phyloP scores from a whole-genome alignment of 2,797 vertebrate species.

The Coccyzus lansbergi region DNA sequence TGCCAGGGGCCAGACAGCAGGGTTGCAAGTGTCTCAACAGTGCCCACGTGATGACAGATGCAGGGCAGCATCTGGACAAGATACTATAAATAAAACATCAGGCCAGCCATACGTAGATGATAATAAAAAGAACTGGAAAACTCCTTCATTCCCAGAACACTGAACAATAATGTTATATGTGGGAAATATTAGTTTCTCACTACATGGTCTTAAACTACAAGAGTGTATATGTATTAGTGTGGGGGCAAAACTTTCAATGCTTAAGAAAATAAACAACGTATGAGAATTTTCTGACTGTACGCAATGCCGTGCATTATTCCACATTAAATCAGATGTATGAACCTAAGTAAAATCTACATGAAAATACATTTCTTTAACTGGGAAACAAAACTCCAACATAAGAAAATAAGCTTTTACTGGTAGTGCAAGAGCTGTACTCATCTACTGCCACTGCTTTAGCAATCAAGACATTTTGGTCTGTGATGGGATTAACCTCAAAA shows the following conservation, averaged over 20 bases:
- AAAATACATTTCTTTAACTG: neutral
- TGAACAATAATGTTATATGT: neutral
- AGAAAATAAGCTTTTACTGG: neutral
- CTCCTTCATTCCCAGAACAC: neutral
- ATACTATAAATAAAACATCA: neutral
- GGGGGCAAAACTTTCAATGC: neutral
- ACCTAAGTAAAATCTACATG: neutral
- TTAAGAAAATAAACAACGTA: neutral
- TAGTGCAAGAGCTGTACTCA: neutral
- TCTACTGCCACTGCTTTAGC: neutral
- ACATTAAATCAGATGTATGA: neutral
- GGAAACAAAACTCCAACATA: neutral
- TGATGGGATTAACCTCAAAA: slow-evolving; percentile 16
- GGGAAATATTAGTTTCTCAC: neutral
- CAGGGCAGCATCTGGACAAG: neutral
- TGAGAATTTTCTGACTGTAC: neutral
- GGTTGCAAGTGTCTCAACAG: neutral
- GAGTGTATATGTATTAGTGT: neutral
- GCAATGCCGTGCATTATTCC: neutral
- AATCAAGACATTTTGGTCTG: neutral
- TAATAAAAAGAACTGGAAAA: neutral
- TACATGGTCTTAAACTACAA: neutral
- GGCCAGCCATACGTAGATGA: neutral
- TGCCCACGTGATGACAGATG: neutral
- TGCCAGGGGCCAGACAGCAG: neutral